Evolutionary conservation across 2,888 invertebrate genomes (phyloP).

Genomic region (Sarcophaga rosellei): DNA sequence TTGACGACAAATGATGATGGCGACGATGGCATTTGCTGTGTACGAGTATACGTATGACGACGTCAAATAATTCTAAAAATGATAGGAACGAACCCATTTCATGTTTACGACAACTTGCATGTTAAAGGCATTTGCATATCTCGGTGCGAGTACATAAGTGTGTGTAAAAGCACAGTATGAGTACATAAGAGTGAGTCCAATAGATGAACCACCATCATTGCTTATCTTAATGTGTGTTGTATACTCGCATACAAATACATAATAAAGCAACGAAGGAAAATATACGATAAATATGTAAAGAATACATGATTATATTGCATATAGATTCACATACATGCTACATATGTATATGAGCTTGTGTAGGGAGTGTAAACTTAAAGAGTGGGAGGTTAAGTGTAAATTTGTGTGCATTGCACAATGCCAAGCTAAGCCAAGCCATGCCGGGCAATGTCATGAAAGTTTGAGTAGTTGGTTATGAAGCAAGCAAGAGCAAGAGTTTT

Average conservation of each 20-base stretch:
- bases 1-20: slow-evolving; percentile 31
- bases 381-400: neutral
- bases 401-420: neutral
- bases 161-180: slow-evolving; percentile 11
- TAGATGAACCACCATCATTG: no score
- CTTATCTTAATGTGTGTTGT: no score
- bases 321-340: neutral
- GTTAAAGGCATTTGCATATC: slow-evolving; percentile 62
- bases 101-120: slow-evolving; percentile 76
- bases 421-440: neutral
- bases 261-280: neutral
- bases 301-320: neutral
- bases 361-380: neutral
- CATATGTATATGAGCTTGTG: neutral
- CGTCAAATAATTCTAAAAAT: slow-evolving; percentile 79
- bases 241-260: no score
- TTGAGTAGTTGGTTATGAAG: slow-evolving; percentile 27
- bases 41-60: slow-evolving; percentile 69
- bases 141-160: slow-evolving; percentile 2
- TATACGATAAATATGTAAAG: neutral
- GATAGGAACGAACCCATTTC: slow-evolving; percentile 79
- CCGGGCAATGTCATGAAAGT: slow-evolving; percentile 14
- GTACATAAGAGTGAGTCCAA: slow-evolving; percentile 35
- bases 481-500: slow-evolving; percentile 28
- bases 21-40: slow-evolving; percentile 44